Evolutionary conservation across 1,140 invertebrate genomes (phyloP).

Genomic region (Pentalonia nigronervosa): DNA sequence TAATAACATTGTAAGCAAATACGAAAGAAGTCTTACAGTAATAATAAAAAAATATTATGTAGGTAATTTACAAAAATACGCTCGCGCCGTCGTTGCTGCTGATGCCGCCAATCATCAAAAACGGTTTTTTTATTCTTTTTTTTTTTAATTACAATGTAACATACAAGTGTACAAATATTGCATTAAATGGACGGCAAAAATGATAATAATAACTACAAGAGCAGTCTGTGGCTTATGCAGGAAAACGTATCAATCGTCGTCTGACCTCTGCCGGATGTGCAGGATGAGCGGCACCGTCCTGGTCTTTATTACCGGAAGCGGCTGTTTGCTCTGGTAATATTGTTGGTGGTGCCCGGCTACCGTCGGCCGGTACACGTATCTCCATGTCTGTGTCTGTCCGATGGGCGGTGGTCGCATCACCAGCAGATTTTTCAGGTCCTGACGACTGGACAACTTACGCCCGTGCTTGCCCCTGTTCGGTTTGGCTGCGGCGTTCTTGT

Average conservation of each 20-base stretch:
- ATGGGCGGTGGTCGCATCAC: slow-evolving; percentile 56
- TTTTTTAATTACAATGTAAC: not conserved
- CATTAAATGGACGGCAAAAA: not conserved
- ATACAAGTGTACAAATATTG: too few relatives aligned
- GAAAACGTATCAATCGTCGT: not conserved
- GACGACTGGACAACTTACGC: slow-evolving; percentile 36
- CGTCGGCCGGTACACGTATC: not conserved
- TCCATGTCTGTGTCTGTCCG: slow-evolving; percentile 58
- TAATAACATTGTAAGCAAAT: too few relatives aligned
- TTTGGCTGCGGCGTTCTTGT: not conserved
- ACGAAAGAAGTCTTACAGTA: not conserved
- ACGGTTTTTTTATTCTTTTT: not conserved
- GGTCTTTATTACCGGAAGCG: not conserved
- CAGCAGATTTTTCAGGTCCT: slow-evolving; percentile 51
- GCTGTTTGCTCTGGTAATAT: not conserved
- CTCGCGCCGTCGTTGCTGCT: not conserved
- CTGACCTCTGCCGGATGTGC: slow-evolving; percentile 39
- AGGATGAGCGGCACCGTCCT: slow-evolving; percentile 32
- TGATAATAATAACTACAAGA: not conserved
- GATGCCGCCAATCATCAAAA: not conserved
- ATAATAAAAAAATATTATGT: not conserved
- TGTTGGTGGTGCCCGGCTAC: not conserved
- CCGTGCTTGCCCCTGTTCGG: slow-evolving; percentile 24
- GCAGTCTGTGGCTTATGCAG: not conserved
- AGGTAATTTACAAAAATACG: not conserved